Percentiles rank a stretch among this genome's conserved stretches.
Evolutionary conservation across 2,113 vertebrate species (phyloP).

Genomic region (Eurypyga helias): DNA sequence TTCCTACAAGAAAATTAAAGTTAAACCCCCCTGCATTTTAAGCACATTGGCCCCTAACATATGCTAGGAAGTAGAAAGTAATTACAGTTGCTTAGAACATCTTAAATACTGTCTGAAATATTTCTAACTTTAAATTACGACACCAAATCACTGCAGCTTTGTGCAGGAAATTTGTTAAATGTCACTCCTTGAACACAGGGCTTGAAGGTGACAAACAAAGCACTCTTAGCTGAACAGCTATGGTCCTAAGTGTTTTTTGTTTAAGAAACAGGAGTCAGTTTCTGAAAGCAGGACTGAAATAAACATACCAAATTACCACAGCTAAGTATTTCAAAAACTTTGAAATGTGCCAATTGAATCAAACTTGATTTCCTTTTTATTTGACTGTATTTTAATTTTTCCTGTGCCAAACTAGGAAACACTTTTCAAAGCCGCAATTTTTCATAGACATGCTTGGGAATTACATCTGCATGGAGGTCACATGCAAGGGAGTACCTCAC

Average conservation of each 20-base stretch:
- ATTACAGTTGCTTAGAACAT: neutral
- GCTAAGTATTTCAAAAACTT: neutral
- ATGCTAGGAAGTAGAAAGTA: neutral
- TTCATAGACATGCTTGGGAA: neutral
- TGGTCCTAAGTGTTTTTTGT: neutral
- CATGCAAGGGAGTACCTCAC: neutral
- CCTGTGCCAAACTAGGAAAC: neutral
- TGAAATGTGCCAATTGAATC: neutral
- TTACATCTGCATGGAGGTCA: neutral
- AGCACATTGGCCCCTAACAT: neutral
- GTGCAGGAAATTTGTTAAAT: neutral
- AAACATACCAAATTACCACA: neutral
- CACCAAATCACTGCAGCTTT: neutral
- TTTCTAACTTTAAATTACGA: neutral
- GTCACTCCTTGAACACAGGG: neutral
- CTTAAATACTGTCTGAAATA: neutral
- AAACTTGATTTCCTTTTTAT: neutral
- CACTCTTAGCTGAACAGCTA: neutral
- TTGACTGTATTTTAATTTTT: neutral
- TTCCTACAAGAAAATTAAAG: neutral
- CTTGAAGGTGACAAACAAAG: neutral
- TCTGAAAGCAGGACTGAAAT: neutral
- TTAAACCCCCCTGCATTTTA: neutral
- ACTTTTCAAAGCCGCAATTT: neutral
- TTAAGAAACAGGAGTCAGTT: neutral